These are phyloP conservation scores for Gisinianus flammeolus DNA, from an alignment of 2,888 invertebrate species.

Conservation along the genomic window DNA sequence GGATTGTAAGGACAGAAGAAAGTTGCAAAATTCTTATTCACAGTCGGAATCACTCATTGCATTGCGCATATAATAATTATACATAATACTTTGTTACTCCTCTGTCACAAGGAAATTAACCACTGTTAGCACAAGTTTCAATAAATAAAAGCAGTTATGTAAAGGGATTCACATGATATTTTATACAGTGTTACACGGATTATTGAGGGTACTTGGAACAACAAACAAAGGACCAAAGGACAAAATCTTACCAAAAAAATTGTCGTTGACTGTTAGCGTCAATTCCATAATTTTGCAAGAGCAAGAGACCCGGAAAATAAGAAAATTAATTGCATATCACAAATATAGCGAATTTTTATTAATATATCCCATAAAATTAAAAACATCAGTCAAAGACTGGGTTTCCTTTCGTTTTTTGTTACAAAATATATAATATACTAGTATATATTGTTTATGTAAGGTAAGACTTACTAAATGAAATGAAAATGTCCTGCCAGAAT, in stretches of 20 bases:
- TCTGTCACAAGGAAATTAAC: not conserved
- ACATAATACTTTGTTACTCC: not conserved
- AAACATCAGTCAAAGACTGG: too few relatives aligned
- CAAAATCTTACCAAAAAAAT: slow-evolving; percentile 94
- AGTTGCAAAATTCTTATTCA: not conserved
- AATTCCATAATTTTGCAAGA: slow-evolving; percentile 17
- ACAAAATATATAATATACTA: too few relatives aligned
- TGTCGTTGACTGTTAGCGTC: slow-evolving; percentile 86
- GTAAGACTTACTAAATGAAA: too few relatives aligned
- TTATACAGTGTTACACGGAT: not conserved
- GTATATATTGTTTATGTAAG: too few relatives aligned
- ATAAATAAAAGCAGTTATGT: not conserved
- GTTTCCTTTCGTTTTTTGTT: too few relatives aligned
- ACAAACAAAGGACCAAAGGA: not conserved
- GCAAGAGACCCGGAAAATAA: slow-evolving; percentile 18
- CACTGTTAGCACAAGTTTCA: too few relatives aligned
- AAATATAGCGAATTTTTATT: not conserved
- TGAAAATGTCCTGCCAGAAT: too few relatives aligned
- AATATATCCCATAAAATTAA: too few relatives aligned
- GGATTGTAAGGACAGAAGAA: not conserved
- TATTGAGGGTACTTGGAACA: not conserved
- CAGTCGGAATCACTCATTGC: not conserved
- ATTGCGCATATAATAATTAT: not conserved
- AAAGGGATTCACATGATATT: not conserved
- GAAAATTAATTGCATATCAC: slow-evolving; percentile 40